These are phyloP conservation scores for Zoanthus gigantus DNA, from an alignment of 92 coral and sea anemone genomes.

Conservation along the genomic window DNA sequence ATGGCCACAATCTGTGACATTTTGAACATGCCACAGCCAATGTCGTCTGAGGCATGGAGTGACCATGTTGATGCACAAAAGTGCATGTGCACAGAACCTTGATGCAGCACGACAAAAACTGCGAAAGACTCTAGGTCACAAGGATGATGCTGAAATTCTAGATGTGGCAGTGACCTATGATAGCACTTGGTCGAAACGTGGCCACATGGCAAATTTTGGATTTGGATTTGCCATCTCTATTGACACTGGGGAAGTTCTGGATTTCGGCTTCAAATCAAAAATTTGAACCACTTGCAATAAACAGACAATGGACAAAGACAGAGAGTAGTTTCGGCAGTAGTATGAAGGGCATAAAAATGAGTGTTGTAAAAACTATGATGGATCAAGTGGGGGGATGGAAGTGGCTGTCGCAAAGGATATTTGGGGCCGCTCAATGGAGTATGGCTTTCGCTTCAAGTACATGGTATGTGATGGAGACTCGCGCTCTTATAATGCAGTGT, in stretches of 20 bases:
- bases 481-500: constrained; percentile 48
- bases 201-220: constrained; percentile 57
- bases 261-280: constrained; percentile 55
- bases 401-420: constrained; percentile 45
- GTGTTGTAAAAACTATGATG: constrained; percentile 42
- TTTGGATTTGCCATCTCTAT: constrained; percentile 55
- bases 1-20: constrained; percentile 61
- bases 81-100: constrained; percentile 20
- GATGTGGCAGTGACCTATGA: constrained; percentile 55
- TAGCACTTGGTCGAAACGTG: constrained; percentile 58
- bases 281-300: constrained; percentile 33
- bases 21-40: constrained; percentile 65
- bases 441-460: constrained; percentile 39
- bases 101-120: constrained; percentile 23
- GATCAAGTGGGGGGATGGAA: constrained; percentile 61
- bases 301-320: constrained; percentile 31
- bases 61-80: constrained; percentile 43
- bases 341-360: constrained; percentile 48
- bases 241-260: constrained; percentile 48
- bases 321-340: constrained; percentile 37
- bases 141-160: constrained; percentile 26
- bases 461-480: constrained; percentile 65
- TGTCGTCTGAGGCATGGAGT: constrained; percentile 47
- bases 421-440: constrained; percentile 36
- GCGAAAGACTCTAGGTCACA: constrained; percentile 20